Conservation (phyloP, 2,797 vertebrate species). For the Acestrorhynchus altus region DNA sequence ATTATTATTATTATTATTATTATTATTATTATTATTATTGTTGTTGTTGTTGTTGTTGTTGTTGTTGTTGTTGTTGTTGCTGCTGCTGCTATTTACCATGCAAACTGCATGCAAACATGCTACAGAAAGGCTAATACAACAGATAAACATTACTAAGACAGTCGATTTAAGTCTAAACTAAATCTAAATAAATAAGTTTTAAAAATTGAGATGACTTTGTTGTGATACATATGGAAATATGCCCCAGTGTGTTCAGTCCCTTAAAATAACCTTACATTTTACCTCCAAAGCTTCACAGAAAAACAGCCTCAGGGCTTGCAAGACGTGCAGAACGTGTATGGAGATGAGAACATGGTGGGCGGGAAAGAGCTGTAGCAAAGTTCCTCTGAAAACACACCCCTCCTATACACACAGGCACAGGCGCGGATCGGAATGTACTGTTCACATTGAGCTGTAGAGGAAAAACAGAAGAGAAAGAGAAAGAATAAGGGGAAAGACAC, state of each 20-base stretch:
- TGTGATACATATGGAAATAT: not conserved
- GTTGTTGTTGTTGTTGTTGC: too few relatives aligned
- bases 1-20: too few relatives aligned
- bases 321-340: constrained; percentile 26
- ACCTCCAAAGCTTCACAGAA: not conserved
- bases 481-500: not conserved
- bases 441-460: constrained; percentile 18
- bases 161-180: too few relatives aligned
- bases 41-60: too few relatives aligned
- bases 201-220: not conserved
- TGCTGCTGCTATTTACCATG: too few relatives aligned
- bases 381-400: constrained; percentile 24
- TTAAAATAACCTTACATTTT: not conserved
- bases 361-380: constrained; percentile 11
- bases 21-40: too few relatives aligned
- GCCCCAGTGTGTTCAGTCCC: not conserved
- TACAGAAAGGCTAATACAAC: too few relatives aligned
- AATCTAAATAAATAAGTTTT: not conserved
- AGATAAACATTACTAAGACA: too few relatives aligned
- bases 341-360: not conserved
- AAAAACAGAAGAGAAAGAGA: constrained; percentile 1
- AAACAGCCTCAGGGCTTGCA: constrained; percentile 3
- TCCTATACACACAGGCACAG: constrained; percentile 7
- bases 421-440: constrained; percentile 42
- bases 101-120: too few relatives aligned